Evolutionary conservation across 2,113 vertebrate genomes (phyloP).

Genomic region (Paralichthys olivaceus): DNA sequence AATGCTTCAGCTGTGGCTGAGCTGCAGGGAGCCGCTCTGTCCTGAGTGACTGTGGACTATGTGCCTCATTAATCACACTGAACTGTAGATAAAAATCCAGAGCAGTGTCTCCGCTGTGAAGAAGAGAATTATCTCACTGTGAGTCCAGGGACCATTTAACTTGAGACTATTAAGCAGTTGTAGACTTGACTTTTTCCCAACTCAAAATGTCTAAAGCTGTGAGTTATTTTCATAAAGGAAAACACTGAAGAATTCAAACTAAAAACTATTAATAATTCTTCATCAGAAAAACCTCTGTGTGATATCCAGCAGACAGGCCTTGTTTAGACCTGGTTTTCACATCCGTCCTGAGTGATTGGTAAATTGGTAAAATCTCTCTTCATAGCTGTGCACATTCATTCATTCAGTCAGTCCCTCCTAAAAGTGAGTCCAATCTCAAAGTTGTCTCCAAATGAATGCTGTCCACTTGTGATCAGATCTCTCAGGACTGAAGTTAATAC

Average conservation of each 20-base stretch:
- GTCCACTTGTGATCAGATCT: neutral
- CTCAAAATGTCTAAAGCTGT: neutral
- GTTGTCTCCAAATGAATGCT: neutral
- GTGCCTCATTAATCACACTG: slow-evolving; percentile 19
- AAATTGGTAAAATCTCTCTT: no score
- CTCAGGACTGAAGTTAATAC: neutral
- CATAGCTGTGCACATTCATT: no score
- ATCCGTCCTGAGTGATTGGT: no score
- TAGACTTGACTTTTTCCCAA: neutral
- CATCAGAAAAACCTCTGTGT: neutral
- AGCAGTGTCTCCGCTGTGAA: slow-evolving; percentile 1
- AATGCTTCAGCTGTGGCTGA: slow-evolving; percentile 12
- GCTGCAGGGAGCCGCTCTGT: slow-evolving; percentile 16
- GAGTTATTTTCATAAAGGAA: neutral
- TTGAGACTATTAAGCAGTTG: slow-evolving; percentile 5
- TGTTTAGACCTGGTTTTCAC: no score
- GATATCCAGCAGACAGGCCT: neutral
- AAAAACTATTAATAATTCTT: neutral
- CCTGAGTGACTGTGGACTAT: slow-evolving; percentile 11
- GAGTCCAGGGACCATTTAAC: slow-evolving; percentile 10
- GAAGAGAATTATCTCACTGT: neutral
- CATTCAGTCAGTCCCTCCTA: no score
- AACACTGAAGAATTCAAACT: neutral
- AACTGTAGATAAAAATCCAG: slow-evolving; percentile 26
- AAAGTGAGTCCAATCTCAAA: no score